A percentile compares a stretch with the other conserved stretches of the same genome.
Evolutionary conservation across 92 coral and sea anemone genomes (phyloP).

Genomic region (Pocillopora grandis): DNA sequence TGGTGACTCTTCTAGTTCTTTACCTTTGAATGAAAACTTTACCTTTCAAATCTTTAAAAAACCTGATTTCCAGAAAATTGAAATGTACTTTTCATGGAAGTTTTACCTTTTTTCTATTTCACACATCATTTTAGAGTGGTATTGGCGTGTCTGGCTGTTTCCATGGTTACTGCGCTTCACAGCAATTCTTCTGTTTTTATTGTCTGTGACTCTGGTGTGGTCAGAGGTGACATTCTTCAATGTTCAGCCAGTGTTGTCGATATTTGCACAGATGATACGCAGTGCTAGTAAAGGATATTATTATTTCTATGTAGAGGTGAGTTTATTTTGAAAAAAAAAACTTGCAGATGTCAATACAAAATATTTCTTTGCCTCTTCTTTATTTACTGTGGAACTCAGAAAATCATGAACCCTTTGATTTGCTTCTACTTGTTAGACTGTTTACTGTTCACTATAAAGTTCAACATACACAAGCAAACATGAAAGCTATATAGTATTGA

Average conservation of each 20-base stretch:
- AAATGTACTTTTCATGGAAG: neutral
- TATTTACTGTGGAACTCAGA: no score
- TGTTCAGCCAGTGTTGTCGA: slow-evolving; percentile 74
- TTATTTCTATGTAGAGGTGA: slow-evolving; percentile 96
- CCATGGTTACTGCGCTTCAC: slow-evolving; percentile 86
- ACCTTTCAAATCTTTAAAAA: no score
- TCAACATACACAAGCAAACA: no score
- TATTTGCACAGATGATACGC: slow-evolving; percentile 78
- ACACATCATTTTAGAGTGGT: slow-evolving; percentile 69
- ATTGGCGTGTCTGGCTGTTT: slow-evolving; percentile 90
- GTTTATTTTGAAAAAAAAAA: neutral
- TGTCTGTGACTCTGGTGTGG: slow-evolving; percentile 89
- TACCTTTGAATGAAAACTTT: no score
- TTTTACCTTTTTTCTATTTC: neutral
- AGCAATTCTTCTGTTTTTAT: slow-evolving; percentile 64
- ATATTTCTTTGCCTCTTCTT: neutral
- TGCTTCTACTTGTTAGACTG: no score
- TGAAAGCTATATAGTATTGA: no score
- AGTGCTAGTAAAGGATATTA: slow-evolving; percentile 81
- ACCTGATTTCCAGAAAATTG: no score
- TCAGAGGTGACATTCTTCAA: slow-evolving; percentile 98
- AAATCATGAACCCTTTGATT: no score
- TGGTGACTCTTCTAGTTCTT: no score
- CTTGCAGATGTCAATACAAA: neutral
- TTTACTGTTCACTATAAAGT: no score